phyloP scores from a whole-genome alignment of 2,113 vertebrate genomes.

The Lagopus muta region DNA sequence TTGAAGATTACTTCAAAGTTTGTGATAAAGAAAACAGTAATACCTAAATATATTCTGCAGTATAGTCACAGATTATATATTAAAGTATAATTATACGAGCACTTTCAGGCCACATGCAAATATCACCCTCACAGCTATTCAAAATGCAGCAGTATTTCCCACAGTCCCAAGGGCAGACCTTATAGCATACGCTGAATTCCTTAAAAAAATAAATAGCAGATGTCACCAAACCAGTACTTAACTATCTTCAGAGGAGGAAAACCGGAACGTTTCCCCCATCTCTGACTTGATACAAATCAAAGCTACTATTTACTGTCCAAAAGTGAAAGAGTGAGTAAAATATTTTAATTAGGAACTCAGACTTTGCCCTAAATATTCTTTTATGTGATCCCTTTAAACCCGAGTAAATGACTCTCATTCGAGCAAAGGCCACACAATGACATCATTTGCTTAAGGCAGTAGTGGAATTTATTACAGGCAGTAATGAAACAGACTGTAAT shows the following conservation, averaged over 20 bases:
- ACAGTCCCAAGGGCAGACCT: slow-evolving; percentile 54
- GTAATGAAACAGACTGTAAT: background rate
- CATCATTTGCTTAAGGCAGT: background rate
- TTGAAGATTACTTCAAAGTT: slow-evolving; percentile 52
- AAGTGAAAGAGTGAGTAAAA: background rate
- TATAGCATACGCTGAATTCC: background rate
- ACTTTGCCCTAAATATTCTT: background rate
- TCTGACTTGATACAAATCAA: background rate
- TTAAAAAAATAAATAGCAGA: background rate
- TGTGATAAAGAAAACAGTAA: slow-evolving; percentile 48
- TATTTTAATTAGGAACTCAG: background rate
- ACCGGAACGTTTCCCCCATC: background rate
- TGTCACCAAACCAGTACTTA: slow-evolving; percentile 4
- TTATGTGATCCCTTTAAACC: background rate
- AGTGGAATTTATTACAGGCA: background rate
- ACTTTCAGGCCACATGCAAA: slow-evolving; percentile 61
- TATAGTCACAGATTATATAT: slow-evolving; percentile 29
- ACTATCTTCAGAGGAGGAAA: background rate
- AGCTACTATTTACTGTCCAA: background rate
- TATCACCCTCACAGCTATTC: slow-evolving; percentile 59
- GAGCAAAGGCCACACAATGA: background rate
- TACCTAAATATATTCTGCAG: background rate
- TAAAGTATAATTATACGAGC: slow-evolving; percentile 46
- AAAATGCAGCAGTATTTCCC: slow-evolving; percentile 35
- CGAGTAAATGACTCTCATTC: background rate